Evolutionary conservation across 1,140 invertebrate genomes (phyloP).

Genomic region (Scylla paramamosain): DNA sequence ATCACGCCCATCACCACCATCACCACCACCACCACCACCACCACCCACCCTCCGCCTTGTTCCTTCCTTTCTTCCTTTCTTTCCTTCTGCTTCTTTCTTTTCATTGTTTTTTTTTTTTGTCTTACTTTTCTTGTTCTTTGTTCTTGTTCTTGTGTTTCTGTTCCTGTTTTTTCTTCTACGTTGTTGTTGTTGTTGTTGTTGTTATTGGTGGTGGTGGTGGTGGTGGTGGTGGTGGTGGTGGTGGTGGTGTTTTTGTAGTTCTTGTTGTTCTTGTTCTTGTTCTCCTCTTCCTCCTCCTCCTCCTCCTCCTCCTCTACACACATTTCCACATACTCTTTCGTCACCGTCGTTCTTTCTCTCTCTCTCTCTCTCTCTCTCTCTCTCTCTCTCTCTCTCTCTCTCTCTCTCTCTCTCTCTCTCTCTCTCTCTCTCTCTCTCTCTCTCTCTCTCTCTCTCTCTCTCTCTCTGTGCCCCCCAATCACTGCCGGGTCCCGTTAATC

Average conservation of each 20-base stretch:
- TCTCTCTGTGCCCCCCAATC: constrained; percentile 12
- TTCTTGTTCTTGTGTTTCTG: background rate
- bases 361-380: constrained; percentile 32
- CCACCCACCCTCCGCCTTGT: background rate
- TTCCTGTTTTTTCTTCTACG: background rate
- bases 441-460: background rate
- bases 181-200: background rate
- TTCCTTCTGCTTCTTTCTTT: background rate
- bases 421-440: constrained; percentile 49
- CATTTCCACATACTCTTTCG: background rate
- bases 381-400: background rate
- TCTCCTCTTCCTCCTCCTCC: background rate
- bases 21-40: background rate
- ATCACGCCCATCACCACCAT: background rate
- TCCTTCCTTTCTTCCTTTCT: background rate
- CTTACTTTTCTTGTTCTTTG: background rate
- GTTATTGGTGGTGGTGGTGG: too few relatives aligned
- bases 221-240: too few relatives aligned
- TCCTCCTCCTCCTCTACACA: background rate
- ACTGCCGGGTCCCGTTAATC: background rate
- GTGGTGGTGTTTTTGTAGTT: too few relatives aligned
- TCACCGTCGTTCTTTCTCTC: constrained; percentile 3
- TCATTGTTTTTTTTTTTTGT: background rate
- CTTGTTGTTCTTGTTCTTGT: background rate
- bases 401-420: background rate